Evolutionary conservation across 2,113 vertebrate species (phyloP), one percentile per base, ranked within the genome.

Genomic region (Lepus americanus): DNA sequence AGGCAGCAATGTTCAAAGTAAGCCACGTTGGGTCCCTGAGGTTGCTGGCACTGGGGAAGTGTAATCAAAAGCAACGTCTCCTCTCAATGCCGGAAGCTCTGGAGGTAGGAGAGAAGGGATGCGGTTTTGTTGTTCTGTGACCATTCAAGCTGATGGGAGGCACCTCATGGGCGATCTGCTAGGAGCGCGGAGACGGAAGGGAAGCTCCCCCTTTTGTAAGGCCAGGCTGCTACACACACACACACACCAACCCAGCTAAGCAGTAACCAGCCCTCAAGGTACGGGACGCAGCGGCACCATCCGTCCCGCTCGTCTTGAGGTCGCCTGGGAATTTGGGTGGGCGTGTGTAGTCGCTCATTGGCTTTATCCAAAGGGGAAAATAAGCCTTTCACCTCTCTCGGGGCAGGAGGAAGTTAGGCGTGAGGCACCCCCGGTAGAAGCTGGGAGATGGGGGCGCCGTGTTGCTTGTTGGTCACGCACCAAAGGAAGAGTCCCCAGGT

Each of bases 1-100:
- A 99, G 95, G 98, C 98, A 94, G 98, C 98, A 29, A 98, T 99
- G 98, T 99, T 98, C 96, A 98, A 98, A 97, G 99, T 99, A 97
- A 98, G 96, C 87, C 74, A 6, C 72, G n/a, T 77, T 64, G 69
- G 31, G 17, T 89, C 49, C 51, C 81, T 78, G 80, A 31, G 39
- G 67, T 88, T 61, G 67, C 77, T 84, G 49, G 23, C 85, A 29
- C 39, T 87, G 36, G 33, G 79, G 53, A 96, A 77, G 77, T 29
- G 12, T 0, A n/a, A 80, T 77, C n/a, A 55, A 39, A 83, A 88
- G 67, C 2, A n/a, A 76, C 81, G 89, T 33, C n/a, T 87, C 29
- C 74, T 83, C 36, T 13, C 16, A 69, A 12, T 88, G n/a, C 51
- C 64, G 61, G 90, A 94, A 90, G 49, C 44, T 39, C 70, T 44